A percentile compares a stretch with the other conserved stretches of the same genome.
These are phyloP conservation scores for Cyprinus carpio DNA, from an alignment of 2,113 vertebrate species.

Conservation along the genomic window DNA sequence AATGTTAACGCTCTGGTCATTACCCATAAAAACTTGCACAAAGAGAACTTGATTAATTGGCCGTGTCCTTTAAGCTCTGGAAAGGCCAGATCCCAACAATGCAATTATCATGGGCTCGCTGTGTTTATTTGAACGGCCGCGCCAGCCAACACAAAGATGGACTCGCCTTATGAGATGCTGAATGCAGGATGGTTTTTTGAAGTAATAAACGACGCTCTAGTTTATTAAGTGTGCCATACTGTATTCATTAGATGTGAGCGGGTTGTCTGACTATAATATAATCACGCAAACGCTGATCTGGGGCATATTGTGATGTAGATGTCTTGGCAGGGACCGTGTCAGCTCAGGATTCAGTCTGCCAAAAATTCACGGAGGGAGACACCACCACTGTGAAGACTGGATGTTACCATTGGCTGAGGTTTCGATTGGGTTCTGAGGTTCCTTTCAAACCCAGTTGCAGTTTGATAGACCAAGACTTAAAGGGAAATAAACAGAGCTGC, in stretches of 20 bases:
- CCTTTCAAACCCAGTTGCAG: constrained; percentile 38
- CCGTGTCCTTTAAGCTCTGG: constrained; percentile 72
- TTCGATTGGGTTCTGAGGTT: constrained; percentile 24
- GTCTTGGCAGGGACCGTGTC: constrained; percentile 4
- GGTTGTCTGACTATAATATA: neutral
- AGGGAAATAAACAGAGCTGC: constrained; percentile 38
- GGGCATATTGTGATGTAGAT: neutral
- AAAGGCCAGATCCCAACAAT: constrained; percentile 76
- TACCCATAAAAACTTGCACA: constrained; percentile 78
- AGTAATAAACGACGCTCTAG: neutral
- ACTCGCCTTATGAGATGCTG: neutral
- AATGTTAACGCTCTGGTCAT: constrained; percentile 80
- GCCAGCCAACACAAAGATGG: constrained; percentile 57
- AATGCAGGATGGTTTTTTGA: neutral
- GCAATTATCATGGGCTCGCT: constrained; percentile 83
- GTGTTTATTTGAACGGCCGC: constrained; percentile 80
- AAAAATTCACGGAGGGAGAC: constrained; percentile 6
- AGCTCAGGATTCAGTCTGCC: constrained; percentile 24
- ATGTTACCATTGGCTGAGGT: constrained; percentile 31
- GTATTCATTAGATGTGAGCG: neutral
- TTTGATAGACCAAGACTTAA: constrained; percentile 35
- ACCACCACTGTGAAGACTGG: constrained; percentile 28
- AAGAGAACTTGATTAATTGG: constrained; percentile 87
- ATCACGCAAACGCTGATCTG: neutral
- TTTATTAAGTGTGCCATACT: neutral